These are phyloP conservation scores for Onychostoma macrolepis DNA, from an alignment of 2,113 vertebrate genomes.

Conservation along the genomic window DNA sequence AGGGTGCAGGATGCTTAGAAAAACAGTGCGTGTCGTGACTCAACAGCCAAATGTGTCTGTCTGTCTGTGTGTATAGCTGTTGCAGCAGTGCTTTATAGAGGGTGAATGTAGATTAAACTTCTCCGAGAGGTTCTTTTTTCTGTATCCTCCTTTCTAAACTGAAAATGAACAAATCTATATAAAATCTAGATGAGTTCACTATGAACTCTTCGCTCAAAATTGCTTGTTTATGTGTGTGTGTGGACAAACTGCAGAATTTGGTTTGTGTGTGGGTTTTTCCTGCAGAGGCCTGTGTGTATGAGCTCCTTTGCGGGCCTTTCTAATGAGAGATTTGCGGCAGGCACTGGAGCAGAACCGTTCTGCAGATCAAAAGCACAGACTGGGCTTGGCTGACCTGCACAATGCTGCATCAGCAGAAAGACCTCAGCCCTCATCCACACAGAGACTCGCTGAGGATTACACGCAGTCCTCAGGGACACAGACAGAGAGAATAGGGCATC, in stretches of 20 bases:
- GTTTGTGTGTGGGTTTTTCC: neutral
- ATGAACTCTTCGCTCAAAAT: neutral
- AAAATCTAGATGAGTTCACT: neutral
- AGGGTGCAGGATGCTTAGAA: neutral
- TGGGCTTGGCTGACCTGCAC: constrained; percentile 38
- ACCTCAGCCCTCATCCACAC: neutral
- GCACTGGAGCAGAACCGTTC: constrained; percentile 47
- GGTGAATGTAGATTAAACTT: neutral
- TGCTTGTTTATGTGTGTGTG: neutral
- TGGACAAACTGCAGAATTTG: neutral
- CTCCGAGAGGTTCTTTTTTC: neutral
- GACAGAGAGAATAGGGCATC: neutral
- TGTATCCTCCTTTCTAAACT: neutral
- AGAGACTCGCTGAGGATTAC: constrained; percentile 10
- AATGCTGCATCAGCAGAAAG: constrained; percentile 52
- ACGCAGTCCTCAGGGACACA: constrained; percentile 25
- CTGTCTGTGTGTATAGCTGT: neutral
- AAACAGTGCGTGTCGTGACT: neutral
- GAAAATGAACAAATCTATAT: neutral
- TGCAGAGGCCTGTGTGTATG: constrained; percentile 30
- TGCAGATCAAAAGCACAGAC: constrained; percentile 44
- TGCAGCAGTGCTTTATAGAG: neutral
- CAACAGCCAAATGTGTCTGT: neutral
- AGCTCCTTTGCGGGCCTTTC: neutral
- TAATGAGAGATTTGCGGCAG: constrained; percentile 43